Evolutionary conservation across 1,140 invertebrate species (phyloP), one percentile per base, ranked within the genome.

Genomic region (Meloidogyne exigua): DNA sequence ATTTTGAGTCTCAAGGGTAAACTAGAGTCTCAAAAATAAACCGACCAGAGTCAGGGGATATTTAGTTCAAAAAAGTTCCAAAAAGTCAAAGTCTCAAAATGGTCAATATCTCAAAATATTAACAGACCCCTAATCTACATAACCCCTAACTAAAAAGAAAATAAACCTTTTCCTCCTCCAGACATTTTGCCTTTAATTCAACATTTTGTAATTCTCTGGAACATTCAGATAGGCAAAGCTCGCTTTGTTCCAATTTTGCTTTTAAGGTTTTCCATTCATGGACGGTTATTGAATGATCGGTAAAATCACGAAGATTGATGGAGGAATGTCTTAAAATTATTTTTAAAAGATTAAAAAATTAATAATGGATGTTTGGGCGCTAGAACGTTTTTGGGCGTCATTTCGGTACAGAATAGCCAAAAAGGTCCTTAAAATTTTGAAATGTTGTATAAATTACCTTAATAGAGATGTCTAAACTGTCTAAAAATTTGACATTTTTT

Each of bases 211-310:
- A 49, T 23, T 81, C 80, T 23, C 79, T 39, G 11, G 57, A 71
- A 23, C 83, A 81, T 23, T 84, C 82, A 9, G 81, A 39, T 21
- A 82, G 28, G 10, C 77, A 67, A 23, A 82, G 57, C 66, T 82
- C 81, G 15, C 77, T 80, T 23, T 76, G 79, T 66, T 82, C 81
- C 80, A 82, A 68, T 28, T 82, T 82, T 25, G 73, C 83, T 49
- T 81, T 80, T 44, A 84, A 21, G 13, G 81, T 84, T 44, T 84
- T 80, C 15, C 72, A 36, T 63, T 82, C 81, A 32, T 78, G 75
- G 18, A 72, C 25, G 57, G 65, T 77, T 21, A 80, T 57, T 36
- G 77, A 73, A 21, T 79, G 78, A 11, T 80, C 80, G 12, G 79
- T 80, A 32, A 72, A 80, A 36, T 80, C 80, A n/a, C 80, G 73